These are phyloP conservation scores for Cataglyphis livida DNA, from an alignment of 2,888 invertebrate species.

Conservation along the genomic window DNA sequence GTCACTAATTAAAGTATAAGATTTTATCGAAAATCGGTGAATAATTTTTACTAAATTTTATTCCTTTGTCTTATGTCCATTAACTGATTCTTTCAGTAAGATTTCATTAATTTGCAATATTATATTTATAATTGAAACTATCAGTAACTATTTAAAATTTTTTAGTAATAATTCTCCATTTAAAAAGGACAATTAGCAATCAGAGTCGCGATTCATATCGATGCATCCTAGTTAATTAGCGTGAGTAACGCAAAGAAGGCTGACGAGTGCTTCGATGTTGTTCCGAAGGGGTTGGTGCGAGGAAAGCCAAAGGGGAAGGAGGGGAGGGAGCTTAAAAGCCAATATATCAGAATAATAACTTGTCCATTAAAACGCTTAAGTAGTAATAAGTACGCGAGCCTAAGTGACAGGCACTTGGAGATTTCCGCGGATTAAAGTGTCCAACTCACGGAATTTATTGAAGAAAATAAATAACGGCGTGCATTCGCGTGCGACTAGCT, in stretches of 20 bases:
- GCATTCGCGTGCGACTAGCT: constrained; percentile 55
- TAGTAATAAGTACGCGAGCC: constrained; percentile 84
- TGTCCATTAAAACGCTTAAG: constrained; percentile 85
- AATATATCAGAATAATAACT: constrained; percentile 84
- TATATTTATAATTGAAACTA: not conserved
- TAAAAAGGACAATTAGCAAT: not conserved
- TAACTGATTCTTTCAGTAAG: no score
- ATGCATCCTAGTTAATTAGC: constrained; percentile 67
- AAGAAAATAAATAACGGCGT: constrained; percentile 76
- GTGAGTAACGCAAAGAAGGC: constrained; percentile 57
- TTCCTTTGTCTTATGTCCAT: not conserved
- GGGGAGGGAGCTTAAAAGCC: constrained; percentile 80
- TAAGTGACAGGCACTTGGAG: constrained; percentile 82
- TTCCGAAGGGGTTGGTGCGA: not conserved
- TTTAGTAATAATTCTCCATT: not conserved
- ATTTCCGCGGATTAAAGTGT: constrained; percentile 83
- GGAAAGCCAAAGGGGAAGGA: not conserved
- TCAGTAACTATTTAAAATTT: not conserved
- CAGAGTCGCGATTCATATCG: not conserved
- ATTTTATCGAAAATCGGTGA: not conserved
- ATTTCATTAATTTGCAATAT: not conserved
- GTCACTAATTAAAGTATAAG: no score
- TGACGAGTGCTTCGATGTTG: constrained; percentile 65
- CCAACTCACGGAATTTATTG: constrained; percentile 82
- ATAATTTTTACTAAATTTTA: not conserved